Evolutionary conservation across 2,888 invertebrate species (phyloP).

Genomic region (Drepana falcataria): DNA sequence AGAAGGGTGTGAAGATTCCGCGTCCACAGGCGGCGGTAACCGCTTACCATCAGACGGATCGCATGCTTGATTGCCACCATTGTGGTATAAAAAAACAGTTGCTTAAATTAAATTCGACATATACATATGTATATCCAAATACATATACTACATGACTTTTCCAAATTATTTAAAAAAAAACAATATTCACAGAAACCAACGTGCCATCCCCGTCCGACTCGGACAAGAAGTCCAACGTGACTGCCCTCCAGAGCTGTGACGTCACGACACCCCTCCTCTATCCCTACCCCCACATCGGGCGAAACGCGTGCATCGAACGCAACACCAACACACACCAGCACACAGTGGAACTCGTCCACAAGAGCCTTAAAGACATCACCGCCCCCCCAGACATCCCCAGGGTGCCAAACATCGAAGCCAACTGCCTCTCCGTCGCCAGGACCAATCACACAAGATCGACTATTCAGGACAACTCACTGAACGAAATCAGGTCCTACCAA

Average conservation of each 20-base stretch:
- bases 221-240: slow-evolving; percentile 63
- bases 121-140: too few relatives aligned
- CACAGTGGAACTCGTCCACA: slow-evolving; percentile 79
- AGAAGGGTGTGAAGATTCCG: too few relatives aligned
- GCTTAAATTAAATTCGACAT: too few relatives aligned
- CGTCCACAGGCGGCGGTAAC: too few relatives aligned
- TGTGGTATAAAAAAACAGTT: too few relatives aligned
- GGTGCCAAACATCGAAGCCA: slow-evolving; percentile 39
- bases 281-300: slow-evolving; percentile 88
- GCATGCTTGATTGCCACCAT: too few relatives aligned
- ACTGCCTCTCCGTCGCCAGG: slow-evolving; percentile 60
- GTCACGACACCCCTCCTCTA: slow-evolving; percentile 74
- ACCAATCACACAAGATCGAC: slow-evolving; percentile 29
- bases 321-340: slow-evolving; percentile 78
- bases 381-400: slow-evolving; percentile 27
- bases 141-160: too few relatives aligned
- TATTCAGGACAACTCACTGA: slow-evolving; percentile 42
- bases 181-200: slow-evolving; percentile 27
- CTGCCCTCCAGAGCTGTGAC: slow-evolving; percentile 38
- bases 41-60: too few relatives aligned
- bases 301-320: slow-evolving; percentile 92
- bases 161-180: too few relatives aligned
- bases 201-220: slow-evolving; percentile 31
- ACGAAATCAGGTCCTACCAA: slow-evolving; percentile 61
- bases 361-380: slow-evolving; percentile 79